These are phyloP conservation scores for Heliconius sara DNA, from an alignment of 2,888 invertebrate species.

Conservation along the genomic window DNA sequence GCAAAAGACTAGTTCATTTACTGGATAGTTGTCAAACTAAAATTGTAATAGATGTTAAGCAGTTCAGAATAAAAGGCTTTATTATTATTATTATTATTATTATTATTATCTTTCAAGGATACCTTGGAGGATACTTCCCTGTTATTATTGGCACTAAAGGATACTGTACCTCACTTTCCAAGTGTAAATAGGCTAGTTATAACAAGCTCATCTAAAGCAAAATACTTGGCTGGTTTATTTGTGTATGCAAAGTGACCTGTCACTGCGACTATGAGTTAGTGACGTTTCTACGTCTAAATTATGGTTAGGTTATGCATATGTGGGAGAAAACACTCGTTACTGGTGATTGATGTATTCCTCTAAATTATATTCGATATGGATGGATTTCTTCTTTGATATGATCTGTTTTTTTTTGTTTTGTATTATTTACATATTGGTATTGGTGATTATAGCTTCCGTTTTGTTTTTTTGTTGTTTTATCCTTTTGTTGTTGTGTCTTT, in stretches of 20 bases:
- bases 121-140: not conserved
- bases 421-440: constrained; percentile 28
- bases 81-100: too few relatives aligned
- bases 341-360: constrained; percentile 55
- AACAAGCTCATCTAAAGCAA: constrained; percentile 45
- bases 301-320: constrained; percentile 79
- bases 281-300: constrained; percentile 72
- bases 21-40: too few relatives aligned
- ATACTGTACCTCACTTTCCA: constrained; percentile 6
- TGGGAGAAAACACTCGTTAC: constrained; percentile 73
- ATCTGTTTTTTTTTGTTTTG: constrained; percentile 7
- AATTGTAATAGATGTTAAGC: too few relatives aligned
- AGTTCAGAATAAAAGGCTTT: too few relatives aligned
- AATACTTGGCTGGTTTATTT: constrained; percentile 58
- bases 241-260: constrained; percentile 72
- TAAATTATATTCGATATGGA: constrained; percentile 49
- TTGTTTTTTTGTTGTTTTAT: too few relatives aligned
- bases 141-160: too few relatives aligned
- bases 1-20: too few relatives aligned
- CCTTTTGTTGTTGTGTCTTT: too few relatives aligned
- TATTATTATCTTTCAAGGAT: not conserved
- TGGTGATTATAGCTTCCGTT: constrained; percentile 22
- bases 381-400: constrained; percentile 35
- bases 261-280: constrained; percentile 71
- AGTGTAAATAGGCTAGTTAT: constrained; percentile 44